Percentiles rank a stretch among this genome's conserved stretches.
Evolutionary conservation across 2,888 invertebrate genomes (phyloP).

Genomic region (Clepsis dumicolana): DNA sequence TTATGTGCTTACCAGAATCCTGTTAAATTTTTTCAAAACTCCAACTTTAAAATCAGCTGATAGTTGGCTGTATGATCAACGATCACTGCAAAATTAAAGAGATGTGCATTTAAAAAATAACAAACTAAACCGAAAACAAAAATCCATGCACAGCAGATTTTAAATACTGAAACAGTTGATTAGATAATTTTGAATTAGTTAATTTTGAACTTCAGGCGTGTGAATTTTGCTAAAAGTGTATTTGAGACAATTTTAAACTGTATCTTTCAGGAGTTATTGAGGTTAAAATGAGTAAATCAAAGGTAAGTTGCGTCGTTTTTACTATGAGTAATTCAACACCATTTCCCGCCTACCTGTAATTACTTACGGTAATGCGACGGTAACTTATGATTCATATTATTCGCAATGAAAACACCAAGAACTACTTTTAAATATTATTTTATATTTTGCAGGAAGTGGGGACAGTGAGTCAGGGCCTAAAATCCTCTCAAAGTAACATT

Average conservation of each 20-base stretch:
- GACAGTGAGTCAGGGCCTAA: conserved; percentile 22
- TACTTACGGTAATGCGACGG: neutral
- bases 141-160: conserved; percentile 19
- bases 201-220: neutral
- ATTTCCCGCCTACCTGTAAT: neutral
- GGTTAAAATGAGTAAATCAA: conserved; percentile 26
- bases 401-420: neutral
- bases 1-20: neutral
- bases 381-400: neutral
- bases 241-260: neutral
- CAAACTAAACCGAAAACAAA: conserved; percentile 17
- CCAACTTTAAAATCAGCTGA: neutral
- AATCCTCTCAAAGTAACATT: conserved; percentile 23
- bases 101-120: neutral
- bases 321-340: neutral
- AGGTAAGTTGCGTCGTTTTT: conserved; percentile 10
- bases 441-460: conserved; percentile 24
- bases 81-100: neutral
- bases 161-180: conserved; percentile 21
- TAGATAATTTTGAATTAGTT: neutral
- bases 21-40: neutral
- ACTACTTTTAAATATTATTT: neutral
- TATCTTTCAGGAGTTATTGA: neutral
- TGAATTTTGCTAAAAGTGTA: neutral
- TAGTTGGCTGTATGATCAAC: neutral